Conservation (phyloP, 2,888 invertebrate genomes). For the Tachina lurida region DNA sequence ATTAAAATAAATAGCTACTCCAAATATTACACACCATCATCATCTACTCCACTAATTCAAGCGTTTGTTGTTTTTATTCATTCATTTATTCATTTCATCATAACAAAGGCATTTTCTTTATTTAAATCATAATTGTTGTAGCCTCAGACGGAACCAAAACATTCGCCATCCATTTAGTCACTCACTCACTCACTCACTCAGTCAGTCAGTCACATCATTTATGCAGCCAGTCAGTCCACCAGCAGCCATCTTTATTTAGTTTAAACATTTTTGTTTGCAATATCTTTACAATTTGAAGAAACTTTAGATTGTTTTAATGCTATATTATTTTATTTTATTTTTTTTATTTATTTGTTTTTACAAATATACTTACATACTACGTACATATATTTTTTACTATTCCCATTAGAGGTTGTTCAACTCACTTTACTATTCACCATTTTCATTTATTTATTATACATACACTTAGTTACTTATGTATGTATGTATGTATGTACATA, state of each 20-base stretch:
- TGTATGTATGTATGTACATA: neutral
- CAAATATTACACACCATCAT: neutral
- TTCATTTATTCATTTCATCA: constrained; percentile 15
- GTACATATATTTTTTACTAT: constrained; percentile 38
- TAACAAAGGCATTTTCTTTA: constrained; percentile 56
- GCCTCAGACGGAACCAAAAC: constrained; percentile 3
- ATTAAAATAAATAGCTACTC: neutral
- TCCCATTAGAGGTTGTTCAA: constrained; percentile 71
- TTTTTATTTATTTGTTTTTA: constrained; percentile 38
- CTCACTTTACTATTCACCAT: constrained; percentile 57
- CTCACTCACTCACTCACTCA: neutral
- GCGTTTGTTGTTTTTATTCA: neutral
- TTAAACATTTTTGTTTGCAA: constrained; percentile 35
- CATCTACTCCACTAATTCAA: neutral
- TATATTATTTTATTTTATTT: constrained; percentile 18
- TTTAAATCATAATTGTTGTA: constrained; percentile 56
- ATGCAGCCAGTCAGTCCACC: constrained; percentile 2
- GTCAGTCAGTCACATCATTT: neutral
- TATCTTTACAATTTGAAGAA: constrained; percentile 49
- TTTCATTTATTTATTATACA: constrained; percentile 57
- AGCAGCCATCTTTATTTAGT: constrained; percentile 14
- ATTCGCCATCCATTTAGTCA: neutral
- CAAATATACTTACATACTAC: neutral
- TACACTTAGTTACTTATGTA: constrained; percentile 18
- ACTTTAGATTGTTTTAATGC: constrained; percentile 55